Percentiles rank a stretch among this genome's conserved stretches.
Conservation (phyloP, 2,113 vertebrate genomes). For the Machaerirhynchus nigripectus region DNA sequence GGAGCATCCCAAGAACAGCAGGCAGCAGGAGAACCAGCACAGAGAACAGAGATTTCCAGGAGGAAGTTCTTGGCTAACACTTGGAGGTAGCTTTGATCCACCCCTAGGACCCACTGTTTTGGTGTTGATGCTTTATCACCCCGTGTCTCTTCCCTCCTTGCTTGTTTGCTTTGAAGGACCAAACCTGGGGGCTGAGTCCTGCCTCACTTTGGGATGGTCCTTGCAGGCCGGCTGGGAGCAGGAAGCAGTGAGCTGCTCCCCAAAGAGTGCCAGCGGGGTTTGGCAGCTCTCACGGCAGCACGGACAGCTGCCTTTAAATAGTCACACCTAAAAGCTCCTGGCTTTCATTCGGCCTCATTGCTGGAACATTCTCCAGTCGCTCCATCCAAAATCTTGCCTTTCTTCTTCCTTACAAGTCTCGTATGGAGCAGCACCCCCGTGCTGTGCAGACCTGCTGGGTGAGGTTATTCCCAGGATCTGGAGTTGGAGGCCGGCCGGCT, state of each 20-base stretch:
- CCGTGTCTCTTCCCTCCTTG: background rate
- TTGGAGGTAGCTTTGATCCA: background rate
- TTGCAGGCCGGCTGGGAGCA: constrained; percentile 5
- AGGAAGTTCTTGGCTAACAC: background rate
- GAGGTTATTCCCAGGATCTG: background rate
- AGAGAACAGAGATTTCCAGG: background rate
- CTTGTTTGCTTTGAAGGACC: background rate
- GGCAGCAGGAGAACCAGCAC: background rate
- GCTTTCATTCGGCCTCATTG: background rate
- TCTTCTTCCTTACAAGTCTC: background rate
- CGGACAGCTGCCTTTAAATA: constrained; percentile 12
- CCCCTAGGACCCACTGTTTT: background rate
- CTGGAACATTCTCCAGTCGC: background rate
- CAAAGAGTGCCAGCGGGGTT: background rate
- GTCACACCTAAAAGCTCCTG: constrained; percentile 18
- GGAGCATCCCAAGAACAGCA: background rate
- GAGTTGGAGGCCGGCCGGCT: background rate
- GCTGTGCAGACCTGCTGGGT: background rate
- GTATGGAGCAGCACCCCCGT: background rate
- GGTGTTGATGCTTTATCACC: background rate
- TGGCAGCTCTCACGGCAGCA: constrained; percentile 16
- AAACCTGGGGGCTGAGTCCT: background rate
- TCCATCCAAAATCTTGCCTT: constrained; percentile 23
- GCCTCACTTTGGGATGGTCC: background rate
- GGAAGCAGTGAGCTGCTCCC: background rate